A percentile compares a stretch with the other conserved stretches of the same genome.
Conservation (phyloP, 2,888 invertebrate species). For the Brachypterus glaber region DNA sequence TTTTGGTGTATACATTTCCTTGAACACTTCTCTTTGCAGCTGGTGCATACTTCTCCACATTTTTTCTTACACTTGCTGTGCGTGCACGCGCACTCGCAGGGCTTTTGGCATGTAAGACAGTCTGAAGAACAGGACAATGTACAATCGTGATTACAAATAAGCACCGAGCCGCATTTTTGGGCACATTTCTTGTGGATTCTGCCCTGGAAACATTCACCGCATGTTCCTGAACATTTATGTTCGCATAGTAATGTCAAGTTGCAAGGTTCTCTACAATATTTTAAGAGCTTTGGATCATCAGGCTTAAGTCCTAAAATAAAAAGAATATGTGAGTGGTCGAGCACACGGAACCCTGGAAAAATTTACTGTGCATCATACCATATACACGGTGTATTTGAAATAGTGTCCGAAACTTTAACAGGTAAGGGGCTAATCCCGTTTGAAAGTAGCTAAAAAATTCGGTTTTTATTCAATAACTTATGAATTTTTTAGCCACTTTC, state of each 20-base stretch:
- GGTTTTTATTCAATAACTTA: too few relatives aligned
- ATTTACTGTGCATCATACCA: too few relatives aligned
- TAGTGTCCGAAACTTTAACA: too few relatives aligned
- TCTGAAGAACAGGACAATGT: constrained; percentile 45
- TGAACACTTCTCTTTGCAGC: constrained; percentile 20
- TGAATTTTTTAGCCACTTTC: too few relatives aligned
- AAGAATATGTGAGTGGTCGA: too few relatives aligned
- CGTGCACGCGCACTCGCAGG: constrained; percentile 43
- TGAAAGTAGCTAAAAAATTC: too few relatives aligned
- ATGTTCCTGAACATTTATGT: constrained; percentile 47
- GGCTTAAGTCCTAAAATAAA: too few relatives aligned
- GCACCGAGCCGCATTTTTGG: constrained; percentile 45
- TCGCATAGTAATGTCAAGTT: constrained; percentile 38
- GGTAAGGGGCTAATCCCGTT: too few relatives aligned
- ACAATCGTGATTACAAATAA: constrained; percentile 58
- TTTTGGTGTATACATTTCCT: background rate
- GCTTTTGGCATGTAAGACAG: constrained; percentile 48
- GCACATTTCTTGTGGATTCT: constrained; percentile 51
- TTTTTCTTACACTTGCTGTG: constrained; percentile 45
- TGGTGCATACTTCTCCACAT: constrained; percentile 44
- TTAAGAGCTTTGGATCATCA: constrained; percentile 26
- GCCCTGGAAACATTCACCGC: constrained; percentile 49
- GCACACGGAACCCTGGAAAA: too few relatives aligned
- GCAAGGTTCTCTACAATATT: constrained; percentile 43
- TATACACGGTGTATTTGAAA: too few relatives aligned